phyloP scores from a whole-genome alignment of 64 coral and sea anemone species.

The Dendronephthya gigantea region DNA sequence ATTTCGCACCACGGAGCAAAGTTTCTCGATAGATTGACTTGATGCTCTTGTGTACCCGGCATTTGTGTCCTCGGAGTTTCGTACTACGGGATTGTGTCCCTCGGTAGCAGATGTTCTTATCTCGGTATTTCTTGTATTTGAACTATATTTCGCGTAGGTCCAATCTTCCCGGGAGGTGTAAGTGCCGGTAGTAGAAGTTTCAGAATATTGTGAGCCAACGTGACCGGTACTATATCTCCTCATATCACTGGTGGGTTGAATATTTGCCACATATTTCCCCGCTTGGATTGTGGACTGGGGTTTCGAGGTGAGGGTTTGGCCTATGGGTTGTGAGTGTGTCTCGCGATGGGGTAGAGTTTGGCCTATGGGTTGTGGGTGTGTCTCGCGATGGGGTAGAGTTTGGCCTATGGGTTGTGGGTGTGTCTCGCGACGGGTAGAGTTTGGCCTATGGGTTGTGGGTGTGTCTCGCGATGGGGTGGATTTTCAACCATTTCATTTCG shows the following conservation, averaged over 20 bases:
- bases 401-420: not conserved
- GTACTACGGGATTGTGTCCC: too few relatives aligned
- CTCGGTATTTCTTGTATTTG: not conserved
- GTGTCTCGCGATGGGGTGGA: not conserved
- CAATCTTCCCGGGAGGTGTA: too few relatives aligned
- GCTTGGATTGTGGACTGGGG: not conserved
- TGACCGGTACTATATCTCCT: not conserved
- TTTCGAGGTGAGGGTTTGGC: not conserved
- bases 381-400: not conserved
- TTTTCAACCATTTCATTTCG: not conserved
- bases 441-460: not conserved
- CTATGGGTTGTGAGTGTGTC: not conserved
- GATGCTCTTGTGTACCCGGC: too few relatives aligned
- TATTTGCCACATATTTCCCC: too few relatives aligned
- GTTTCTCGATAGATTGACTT: too few relatives aligned
- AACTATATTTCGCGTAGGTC: too few relatives aligned
- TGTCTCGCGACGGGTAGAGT: not conserved
- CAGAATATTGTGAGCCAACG: not conserved
- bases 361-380: too few relatives aligned
- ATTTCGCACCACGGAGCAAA: too few relatives aligned
- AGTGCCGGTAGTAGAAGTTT: not conserved
- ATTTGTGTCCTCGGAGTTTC: too few relatives aligned
- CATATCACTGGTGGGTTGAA: not conserved
- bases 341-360: not conserved
- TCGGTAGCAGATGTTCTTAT: too few relatives aligned